Percentiles rank a stretch among this genome's conserved stretches.
phyloP scores from a whole-genome alignment of 1,140 invertebrate species.

The Eufriesea mexicana region DNA sequence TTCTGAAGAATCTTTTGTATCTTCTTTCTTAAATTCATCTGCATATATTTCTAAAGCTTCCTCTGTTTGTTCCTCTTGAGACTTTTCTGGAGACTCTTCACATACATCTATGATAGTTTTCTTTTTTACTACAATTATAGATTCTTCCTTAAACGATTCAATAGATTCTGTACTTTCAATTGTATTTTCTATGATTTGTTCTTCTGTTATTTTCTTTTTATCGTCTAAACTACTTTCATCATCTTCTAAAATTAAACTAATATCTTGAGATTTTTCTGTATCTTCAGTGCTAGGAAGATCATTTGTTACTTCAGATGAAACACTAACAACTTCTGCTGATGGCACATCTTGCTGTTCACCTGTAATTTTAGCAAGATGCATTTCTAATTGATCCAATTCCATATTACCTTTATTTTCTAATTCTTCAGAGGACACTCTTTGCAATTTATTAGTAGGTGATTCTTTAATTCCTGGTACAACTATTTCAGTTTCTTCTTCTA shows the following conservation, averaged over 20 bases:
- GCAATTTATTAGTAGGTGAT: slow-evolving; percentile 33
- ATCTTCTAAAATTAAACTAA: slow-evolving; percentile 71
- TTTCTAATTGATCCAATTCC: slow-evolving; percentile 67
- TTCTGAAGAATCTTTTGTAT: slow-evolving; percentile 60
- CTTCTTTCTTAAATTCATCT: slow-evolving; percentile 61
- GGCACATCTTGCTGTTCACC: slow-evolving; percentile 67
- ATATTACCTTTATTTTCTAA: slow-evolving; percentile 56
- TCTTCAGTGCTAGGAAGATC: slow-evolving; percentile 67
- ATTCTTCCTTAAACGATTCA: slow-evolving; percentile 64
- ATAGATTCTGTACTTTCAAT: slow-evolving; percentile 60
- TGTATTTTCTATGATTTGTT: slow-evolving; percentile 57
- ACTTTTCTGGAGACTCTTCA: slow-evolving; percentile 46
- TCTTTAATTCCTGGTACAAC: slow-evolving; percentile 43
- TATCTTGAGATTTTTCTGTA: slow-evolving; percentile 72
- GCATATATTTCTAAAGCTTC: slow-evolving; percentile 51
- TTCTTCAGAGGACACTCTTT: slow-evolving; percentile 49
- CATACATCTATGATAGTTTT: slow-evolving; percentile 48
- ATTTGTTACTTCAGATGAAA: slow-evolving; percentile 67
- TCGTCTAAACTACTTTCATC: slow-evolving; percentile 65
- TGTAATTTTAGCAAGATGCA: slow-evolving; percentile 70
- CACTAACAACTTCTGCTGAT: slow-evolving; percentile 64
- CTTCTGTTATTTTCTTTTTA: slow-evolving; percentile 62
- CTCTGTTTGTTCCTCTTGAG: slow-evolving; percentile 44
- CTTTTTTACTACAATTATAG: slow-evolving; percentile 45
- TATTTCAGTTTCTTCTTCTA: slow-evolving; percentile 59